Conservation (phyloP, 2,113 vertebrate species). For the Plotosus lineatus region DNA sequence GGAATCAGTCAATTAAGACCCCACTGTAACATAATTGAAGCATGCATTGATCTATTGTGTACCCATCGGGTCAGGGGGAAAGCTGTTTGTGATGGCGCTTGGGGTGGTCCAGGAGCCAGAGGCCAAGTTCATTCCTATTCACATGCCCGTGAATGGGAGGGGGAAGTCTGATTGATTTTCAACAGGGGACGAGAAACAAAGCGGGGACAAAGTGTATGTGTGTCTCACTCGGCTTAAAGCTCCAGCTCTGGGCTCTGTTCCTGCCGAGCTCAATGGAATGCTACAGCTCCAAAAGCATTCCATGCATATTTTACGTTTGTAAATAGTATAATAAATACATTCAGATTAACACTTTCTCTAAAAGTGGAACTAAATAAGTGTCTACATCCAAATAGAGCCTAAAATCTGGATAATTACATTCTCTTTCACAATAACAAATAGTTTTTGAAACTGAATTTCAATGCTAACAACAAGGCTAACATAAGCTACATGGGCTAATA, state of each 20-base stretch:
- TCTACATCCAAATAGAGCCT: not conserved
- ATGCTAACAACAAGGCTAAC: not conserved
- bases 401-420: not conserved
- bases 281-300: not conserved
- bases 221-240: conserved; percentile 37
- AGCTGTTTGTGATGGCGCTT: conserved; percentile 5
- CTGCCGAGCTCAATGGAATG: not conserved
- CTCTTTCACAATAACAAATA: not conserved
- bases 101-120: conserved; percentile 33
- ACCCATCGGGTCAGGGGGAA: conserved; percentile 11
- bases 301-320: not conserved
- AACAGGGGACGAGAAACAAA: conserved; percentile 53
- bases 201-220: conserved; percentile 43
- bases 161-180: conserved; percentile 63
- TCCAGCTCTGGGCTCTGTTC: not conserved
- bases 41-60: not conserved
- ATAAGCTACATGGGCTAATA: not conserved
- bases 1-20: conserved; percentile 24
- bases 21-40: conserved; percentile 28
- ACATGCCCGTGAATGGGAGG: conserved; percentile 48
- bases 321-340: not conserved
- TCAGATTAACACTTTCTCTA: not conserved
- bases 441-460: not conserved
- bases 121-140: conserved; percentile 25
- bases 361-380: not conserved